Evolutionary conservation across 2,113 vertebrate species (phyloP), one percentile per base, ranked within the genome.

Genomic region (Pagrus major): DNA sequence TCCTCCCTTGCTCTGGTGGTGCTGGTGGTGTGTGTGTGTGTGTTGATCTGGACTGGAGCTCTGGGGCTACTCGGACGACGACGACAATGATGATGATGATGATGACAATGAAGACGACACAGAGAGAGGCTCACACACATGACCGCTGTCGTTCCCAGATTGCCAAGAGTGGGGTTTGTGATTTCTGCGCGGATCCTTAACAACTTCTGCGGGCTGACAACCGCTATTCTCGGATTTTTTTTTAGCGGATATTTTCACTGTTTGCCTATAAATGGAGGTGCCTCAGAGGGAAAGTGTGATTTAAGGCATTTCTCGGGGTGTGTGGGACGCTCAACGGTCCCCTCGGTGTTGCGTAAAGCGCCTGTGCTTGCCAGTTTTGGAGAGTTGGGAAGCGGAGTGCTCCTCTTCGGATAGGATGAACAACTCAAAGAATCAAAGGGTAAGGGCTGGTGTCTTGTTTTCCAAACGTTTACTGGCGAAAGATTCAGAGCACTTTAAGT

Each of bases 341-440:
- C 35, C 25, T 29, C 52, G 76, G 63, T 71, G 78, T 91, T 92
- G 93, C 91, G 89, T 93, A 91, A 92, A 86, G 71, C 64, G 58
- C 72, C 46, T 20, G 66, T 42, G 75, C 69, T n/a, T 54, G 76
- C 63, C 80, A 83, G 88, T 83, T 87, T 87, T 78, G 86, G 87
- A 89, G 90, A 93, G 88, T 91, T 94, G 66, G 35, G 41, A 56
- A 71, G 61, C 68, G 49, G 31, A 64, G 56, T 46, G 71, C 60
- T 77, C 41, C 67, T 63, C 42, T 47, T 25, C 23, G 35, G 29
- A 69, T n/a, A 91, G 59, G 81, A 95, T 95, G 94, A 94, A 92
- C 83, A 91, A 92, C 90, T 89, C 91, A 21, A 84, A 83, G 61
- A 91, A 91, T 58, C 87, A 88, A 25, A 87, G 71, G 93, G 95